phyloP scores from a whole-genome alignment of 1,140 invertebrate genomes.

The Prorops nasuta region DNA sequence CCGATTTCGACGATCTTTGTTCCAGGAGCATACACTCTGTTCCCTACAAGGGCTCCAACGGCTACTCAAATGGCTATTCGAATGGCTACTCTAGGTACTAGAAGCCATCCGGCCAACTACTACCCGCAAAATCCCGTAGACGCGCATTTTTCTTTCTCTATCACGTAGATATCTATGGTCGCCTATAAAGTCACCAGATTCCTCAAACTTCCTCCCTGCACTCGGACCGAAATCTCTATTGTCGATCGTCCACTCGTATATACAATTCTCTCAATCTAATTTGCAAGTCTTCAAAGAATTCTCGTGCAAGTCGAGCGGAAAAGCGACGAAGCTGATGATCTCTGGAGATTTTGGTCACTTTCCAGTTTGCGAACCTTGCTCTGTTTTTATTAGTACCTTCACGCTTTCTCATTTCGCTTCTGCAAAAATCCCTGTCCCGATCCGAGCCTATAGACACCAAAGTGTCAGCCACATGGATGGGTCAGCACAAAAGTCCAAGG shows the following conservation, averaged over 20 bases:
- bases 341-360: constrained; percentile 5
- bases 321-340: background rate
- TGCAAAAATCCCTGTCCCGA: no score
- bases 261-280: no score
- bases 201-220: background rate
- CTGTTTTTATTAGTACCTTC: constrained; percentile 8
- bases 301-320: no score
- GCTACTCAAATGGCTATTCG: constrained; percentile 58
- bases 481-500: no score
- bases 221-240: no score
- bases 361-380: constrained; percentile 13
- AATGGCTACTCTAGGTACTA: constrained; percentile 59
- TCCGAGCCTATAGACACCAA: no score
- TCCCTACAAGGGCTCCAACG: constrained; percentile 58
- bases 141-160: constrained; percentile 25
- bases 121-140: constrained; percentile 21
- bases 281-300: no score
- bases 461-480: no score
- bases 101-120: constrained; percentile 47
- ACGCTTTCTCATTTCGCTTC: no score
- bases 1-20: constrained; percentile 55
- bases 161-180: background rate
- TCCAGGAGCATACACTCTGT: constrained; percentile 59
- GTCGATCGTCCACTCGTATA: no score
- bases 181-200: background rate